These are phyloP conservation scores for Vollenhovia emeryi DNA, from an alignment of 1,140 invertebrate species.

Conservation along the genomic window DNA sequence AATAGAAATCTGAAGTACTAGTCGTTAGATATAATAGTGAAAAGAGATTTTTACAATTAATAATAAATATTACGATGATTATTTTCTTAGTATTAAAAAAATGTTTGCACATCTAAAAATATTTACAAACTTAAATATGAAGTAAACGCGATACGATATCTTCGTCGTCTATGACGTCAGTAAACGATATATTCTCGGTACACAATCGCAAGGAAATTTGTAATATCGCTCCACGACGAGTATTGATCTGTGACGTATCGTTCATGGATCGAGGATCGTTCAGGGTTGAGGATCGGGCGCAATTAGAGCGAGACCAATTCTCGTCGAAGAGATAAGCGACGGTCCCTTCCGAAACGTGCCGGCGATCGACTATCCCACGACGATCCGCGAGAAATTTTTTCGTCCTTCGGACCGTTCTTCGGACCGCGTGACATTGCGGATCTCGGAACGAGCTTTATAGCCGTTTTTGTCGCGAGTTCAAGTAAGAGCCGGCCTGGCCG, in stretches of 20 bases:
- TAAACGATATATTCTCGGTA: neutral
- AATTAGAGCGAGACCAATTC: constrained; percentile 50
- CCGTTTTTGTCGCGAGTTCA: constrained; percentile 51
- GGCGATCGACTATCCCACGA: constrained; percentile 4
- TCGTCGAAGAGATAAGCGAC: constrained; percentile 1
- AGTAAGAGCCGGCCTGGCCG: constrained; percentile 29
- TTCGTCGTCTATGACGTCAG: neutral
- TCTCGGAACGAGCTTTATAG: constrained; percentile 43
- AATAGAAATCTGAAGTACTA: neutral
- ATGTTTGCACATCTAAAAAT: neutral
- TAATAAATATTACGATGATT: constrained; percentile 11
- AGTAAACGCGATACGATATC: neutral
- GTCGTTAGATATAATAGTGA: neutral
- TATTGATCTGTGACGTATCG: constrained; percentile 5
- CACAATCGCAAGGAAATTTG: neutral
- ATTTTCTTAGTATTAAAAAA: neutral
- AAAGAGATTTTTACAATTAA: neutral
- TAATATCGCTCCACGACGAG: neutral
- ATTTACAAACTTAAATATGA: neutral
- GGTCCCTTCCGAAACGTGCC: neutral
- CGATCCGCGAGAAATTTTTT: constrained; percentile 35
- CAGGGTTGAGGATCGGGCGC: neutral
- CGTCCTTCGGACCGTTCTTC: constrained; percentile 1
- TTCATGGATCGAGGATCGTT: constrained; percentile 10
- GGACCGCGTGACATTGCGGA: constrained; percentile 64